Conservation (phyloP, 1,140 invertebrate genomes). For the Phenacoccus solenopsis region DNA sequence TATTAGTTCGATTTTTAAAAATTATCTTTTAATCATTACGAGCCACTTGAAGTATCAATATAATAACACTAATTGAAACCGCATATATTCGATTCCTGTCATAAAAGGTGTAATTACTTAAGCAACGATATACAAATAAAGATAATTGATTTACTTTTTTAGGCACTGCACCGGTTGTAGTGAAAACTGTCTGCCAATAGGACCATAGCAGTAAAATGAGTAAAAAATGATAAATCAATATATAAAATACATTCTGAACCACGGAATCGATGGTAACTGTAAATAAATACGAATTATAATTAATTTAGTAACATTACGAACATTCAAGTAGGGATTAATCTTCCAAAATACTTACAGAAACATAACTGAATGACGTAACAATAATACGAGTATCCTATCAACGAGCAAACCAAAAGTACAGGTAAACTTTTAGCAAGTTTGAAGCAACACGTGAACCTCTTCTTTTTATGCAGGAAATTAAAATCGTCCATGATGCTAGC, state of each 20-base stretch:
- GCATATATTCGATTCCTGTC: too few species aligned
- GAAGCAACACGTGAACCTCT: constrained; percentile 38
- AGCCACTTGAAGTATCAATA: too few species aligned
- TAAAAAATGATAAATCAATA: constrained; percentile 77
- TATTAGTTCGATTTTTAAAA: too few species aligned
- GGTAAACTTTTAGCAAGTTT: constrained; percentile 78
- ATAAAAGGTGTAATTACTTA: too few species aligned
- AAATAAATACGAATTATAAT: not conserved
- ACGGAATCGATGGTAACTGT: constrained; percentile 39
- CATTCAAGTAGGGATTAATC: constrained; percentile 2
- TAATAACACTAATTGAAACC: too few species aligned
- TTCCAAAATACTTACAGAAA: constrained; percentile 55
- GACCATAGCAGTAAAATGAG: constrained; percentile 83
- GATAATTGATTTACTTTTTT: constrained; percentile 57
- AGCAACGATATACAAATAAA: constrained; percentile 13
- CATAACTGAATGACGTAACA: constrained; percentile 92
- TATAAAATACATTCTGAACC: constrained; percentile 51
- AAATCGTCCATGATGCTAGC: not conserved
- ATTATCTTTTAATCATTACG: too few species aligned
- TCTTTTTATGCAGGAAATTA: not conserved
- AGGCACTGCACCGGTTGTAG: constrained; percentile 65
- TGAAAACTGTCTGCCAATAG: constrained; percentile 88
- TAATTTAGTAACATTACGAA: not conserved
- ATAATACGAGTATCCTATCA: constrained; percentile 93
- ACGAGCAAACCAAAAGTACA: constrained; percentile 78